Evolutionary conservation across 1,140 invertebrate species (phyloP).

Genomic region (Sarcophaga bullata): DNA sequence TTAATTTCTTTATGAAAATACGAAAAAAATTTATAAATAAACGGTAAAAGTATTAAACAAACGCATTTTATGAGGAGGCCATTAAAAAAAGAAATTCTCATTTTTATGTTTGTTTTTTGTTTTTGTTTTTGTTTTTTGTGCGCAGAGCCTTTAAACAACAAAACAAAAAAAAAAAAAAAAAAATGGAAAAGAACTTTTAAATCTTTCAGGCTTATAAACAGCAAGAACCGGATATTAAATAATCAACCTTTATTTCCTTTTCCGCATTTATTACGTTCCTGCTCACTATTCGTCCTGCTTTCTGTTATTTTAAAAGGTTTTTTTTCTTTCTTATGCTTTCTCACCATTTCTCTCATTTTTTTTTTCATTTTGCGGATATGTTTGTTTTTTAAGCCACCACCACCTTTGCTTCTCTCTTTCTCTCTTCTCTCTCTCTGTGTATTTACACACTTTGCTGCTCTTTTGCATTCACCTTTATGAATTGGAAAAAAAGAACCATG

Average conservation of each 20-base stretch:
- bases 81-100: slow-evolving; percentile 4
- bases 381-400: too few relatives aligned
- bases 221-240: slow-evolving; percentile 15
- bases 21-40: not conserved
- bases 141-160: not conserved
- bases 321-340: not conserved
- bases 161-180: too few relatives aligned
- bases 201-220: slow-evolving; percentile 10
- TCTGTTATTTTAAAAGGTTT: not conserved
- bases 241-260: slow-evolving; percentile 7
- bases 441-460: not conserved
- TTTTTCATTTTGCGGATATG: too few relatives aligned
- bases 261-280: not conserved
- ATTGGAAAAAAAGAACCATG: slow-evolving; percentile 11
- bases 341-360: too few relatives aligned
- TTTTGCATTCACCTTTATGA: slow-evolving; percentile 31
- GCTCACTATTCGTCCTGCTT: not conserved
- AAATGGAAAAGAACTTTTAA: slow-evolving; percentile 20
- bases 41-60: not conserved
- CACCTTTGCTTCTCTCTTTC: too few relatives aligned
- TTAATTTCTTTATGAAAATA: not conserved
- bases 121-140: not conserved
- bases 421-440: too few relatives aligned
- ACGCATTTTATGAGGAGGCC: not conserved
- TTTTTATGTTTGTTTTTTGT: not conserved